Percentiles rank a stretch among this genome's conserved stretches.
Conservation (phyloP, 1,140 invertebrate species). For the Ips typographus region DNA sequence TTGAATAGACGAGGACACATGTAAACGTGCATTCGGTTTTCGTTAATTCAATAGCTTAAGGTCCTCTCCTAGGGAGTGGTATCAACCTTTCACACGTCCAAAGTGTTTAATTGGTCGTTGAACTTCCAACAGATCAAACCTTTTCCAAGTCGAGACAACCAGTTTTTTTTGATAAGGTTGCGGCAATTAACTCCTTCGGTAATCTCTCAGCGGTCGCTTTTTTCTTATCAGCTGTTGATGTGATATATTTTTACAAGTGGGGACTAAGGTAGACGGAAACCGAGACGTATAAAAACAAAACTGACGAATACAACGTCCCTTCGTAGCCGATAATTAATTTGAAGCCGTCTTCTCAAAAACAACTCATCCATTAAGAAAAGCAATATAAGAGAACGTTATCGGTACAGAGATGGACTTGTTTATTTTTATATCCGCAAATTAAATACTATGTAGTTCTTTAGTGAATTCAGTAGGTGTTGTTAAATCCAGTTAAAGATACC, state of each 20-base stretch:
- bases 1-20: conserved; percentile 34
- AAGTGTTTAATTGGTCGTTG: conserved; percentile 13
- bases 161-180: conserved; percentile 6
- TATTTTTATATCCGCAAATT: neutral
- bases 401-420: conserved; percentile 20
- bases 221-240: conserved; percentile 30
- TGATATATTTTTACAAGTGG: conserved; percentile 43
- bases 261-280: conserved; percentile 33
- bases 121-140: neutral
- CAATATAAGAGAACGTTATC: conserved; percentile 46
- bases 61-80: neutral
- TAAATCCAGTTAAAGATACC: no score
- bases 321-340: conserved; percentile 50
- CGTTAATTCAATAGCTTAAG: conserved; percentile 40
- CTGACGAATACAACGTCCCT: conserved; percentile 44
- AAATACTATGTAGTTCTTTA: neutral
- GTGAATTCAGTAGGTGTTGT: neutral
- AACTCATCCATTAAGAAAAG: conserved; percentile 51
- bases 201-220: conserved; percentile 1
- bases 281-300: conserved; percentile 40
- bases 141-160: neutral
- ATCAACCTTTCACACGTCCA: neutral
- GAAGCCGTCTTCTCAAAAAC: conserved; percentile 50
- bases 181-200: conserved; percentile 8
- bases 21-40: conserved; percentile 36